Evolutionary conservation across 2,113 vertebrate species (phyloP), one percentile per base, ranked within the genome.

Genomic region (Tenebrosternarchus preto): DNA sequence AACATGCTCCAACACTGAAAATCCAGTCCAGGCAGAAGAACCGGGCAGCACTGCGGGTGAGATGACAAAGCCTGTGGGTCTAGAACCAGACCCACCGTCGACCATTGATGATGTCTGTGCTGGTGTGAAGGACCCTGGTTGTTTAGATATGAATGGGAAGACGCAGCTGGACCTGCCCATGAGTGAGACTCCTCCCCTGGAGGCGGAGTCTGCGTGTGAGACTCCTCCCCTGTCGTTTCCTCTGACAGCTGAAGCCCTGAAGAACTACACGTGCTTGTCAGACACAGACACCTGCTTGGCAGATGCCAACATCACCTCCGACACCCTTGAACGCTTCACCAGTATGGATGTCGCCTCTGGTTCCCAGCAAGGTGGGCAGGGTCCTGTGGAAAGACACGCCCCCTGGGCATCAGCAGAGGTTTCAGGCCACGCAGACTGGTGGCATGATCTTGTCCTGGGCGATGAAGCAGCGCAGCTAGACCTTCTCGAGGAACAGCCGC

Each of bases 241-340:
- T n/a, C 8, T 39, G 50, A 55, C 46, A 56, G 27, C 61, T 50
- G 20, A 61, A 50, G 63, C 33, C 20, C 27, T 19, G 27, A n/a
- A 53, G 24, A 74, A 55, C 27, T 20, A 69, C 73, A 17, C 20
- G 20, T 63, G 73, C 33, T 33, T 16, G 19, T 46, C 71, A 36
- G 64, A 69, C 27, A 55, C 53, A 55, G n/a, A 64, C 43, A 78
- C 76, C 60, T 19, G 46, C 25, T 31, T 17, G 39, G 19, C 61
- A 68, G 29, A 80, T 39, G 43, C 74, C 57, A 67, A 59, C 71
- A 74, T 61, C 75, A 71, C 79, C 71, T 68, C 78, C 3, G 39
- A 59, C 31, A 5, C 66, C 2, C 72, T 39, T 31, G 59, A 69
- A 29, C 9, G 66, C 31, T 46, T 64, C 2, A 8, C 0, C 36